A percentile compares a stretch with the other conserved stretches of the same genome.
Conservation (phyloP, 2,797 vertebrate genomes). For the Pipistrellus kuhlii region DNA sequence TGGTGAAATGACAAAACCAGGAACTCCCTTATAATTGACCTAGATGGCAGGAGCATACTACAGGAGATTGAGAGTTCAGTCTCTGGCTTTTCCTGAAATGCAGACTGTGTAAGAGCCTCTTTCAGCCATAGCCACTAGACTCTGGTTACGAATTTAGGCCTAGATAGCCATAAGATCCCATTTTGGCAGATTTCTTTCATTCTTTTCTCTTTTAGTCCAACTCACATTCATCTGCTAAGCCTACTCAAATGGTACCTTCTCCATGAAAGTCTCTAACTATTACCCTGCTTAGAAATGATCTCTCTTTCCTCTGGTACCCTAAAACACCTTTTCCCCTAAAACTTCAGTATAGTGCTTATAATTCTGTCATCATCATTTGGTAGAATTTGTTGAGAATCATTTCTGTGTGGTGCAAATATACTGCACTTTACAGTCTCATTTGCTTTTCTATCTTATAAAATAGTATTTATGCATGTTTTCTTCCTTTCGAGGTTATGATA, state of each 20-base stretch:
- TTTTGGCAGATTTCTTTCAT: neutral
- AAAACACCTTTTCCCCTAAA: neutral
- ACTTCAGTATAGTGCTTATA: neutral
- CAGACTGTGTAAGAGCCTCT: neutral
- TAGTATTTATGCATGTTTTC: neutral
- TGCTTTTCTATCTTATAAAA: neutral
- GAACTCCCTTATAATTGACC: neutral
- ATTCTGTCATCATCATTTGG: neutral
- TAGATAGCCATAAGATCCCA: neutral
- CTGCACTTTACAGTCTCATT: neutral
- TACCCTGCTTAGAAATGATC: neutral
- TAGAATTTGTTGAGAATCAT: neutral
- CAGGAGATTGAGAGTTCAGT: neutral
- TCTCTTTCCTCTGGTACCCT: neutral
- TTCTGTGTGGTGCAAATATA: neutral
- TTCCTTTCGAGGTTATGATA: neutral
- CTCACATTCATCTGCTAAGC: neutral
- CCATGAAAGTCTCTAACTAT: neutral
- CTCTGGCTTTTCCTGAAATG: neutral
- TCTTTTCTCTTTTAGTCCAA: neutral
- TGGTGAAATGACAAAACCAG: neutral
- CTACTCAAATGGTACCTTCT: neutral
- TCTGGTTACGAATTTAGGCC: neutral
- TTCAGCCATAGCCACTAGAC: neutral
- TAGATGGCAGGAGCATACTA: neutral